Evolutionary conservation across 2,797 vertebrate genomes (phyloP), one percentile per base, ranked within the genome.

Genomic region (Hozukius guyotensis): DNA sequence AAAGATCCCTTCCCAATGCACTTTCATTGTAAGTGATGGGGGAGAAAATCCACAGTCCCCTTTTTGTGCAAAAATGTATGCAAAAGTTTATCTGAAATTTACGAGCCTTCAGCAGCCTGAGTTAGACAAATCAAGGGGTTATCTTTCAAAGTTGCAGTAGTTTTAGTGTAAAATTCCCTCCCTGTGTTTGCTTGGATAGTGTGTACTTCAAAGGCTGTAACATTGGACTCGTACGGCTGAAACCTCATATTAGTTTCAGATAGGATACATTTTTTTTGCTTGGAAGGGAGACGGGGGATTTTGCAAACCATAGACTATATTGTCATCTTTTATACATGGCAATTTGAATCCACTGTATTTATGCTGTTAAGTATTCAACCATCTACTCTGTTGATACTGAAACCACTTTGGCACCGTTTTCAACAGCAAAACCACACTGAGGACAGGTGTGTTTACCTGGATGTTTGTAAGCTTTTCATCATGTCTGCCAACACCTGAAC

Each of bases 361-460:
- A 38, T 38, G 36, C 36, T 14, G 36, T 5, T 38, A 14, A 6
- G 36, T 38, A 38, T 38, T 6, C 36, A 38, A 38, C 36, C 36
- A 38, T 38, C 12, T 14, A 38, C 38, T 42, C 6, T 42, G 14
- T 42, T 1, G 14, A 42, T 42, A 42, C 38, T 42, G 38, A 42
- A 42, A 42, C 38, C 38, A 42, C 14, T 59, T 64, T 77, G 32
- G 2, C 38, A 36, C 11, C 3, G 0, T 52, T 59, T 31, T 60
- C 59, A 63, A 13, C 29, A 68, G 56, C 70, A 69, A 64, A 56
- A 27, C 8, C 5, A 76, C 27, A 52, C 59, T 1, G 22, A 31
- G 24, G 31, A 79, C 42, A 46, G 16, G 70, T 84, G 64, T 55
- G 65, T 84, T 87, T 72, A 55, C 62, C 22, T 32, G 59, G 53